A percentile compares a stretch with the other conserved stretches of the same genome.
These are phyloP conservation scores for Cryptoleucopteryx plumbea DNA, from an alignment of 2,113 vertebrate genomes.

Conservation along the genomic window DNA sequence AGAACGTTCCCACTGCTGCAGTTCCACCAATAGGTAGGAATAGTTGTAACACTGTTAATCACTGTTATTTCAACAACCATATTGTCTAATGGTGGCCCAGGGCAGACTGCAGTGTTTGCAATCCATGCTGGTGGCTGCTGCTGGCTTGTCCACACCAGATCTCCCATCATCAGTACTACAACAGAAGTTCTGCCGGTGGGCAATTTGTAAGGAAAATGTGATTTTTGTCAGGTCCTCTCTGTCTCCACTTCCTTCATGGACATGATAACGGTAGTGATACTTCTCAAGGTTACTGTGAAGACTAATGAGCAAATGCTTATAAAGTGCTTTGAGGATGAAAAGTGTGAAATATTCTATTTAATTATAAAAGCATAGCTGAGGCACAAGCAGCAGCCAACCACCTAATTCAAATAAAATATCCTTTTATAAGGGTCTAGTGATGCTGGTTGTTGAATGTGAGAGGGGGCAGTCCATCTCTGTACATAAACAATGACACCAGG, in stretches of 20 bases:
- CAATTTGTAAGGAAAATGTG: not conserved
- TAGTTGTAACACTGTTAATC: not conserved
- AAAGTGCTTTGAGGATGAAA: not conserved
- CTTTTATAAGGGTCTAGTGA: not conserved
- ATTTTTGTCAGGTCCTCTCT: not conserved
- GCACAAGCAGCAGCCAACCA: not conserved
- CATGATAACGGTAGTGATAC: accelerated
- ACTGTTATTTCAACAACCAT: not conserved
- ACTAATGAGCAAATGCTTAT: not conserved
- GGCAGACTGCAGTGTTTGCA: not conserved
- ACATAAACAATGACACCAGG: not conserved
- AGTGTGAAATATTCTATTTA: not conserved
- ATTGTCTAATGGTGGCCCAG: not conserved
- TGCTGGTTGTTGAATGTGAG: not conserved
- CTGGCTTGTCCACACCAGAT: not conserved
- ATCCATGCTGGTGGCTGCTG: not conserved
- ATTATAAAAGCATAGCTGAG: not conserved
- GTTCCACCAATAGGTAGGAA: not conserved
- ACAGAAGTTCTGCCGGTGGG: not conserved
- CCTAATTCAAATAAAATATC: not conserved
- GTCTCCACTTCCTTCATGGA: not conserved
- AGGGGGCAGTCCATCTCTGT: not conserved
- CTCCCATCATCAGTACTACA: not conserved
- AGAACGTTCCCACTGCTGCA: not conserved
- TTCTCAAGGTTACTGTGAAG: not conserved